Conservation (phyloP, 2,888 invertebrate genomes). For the Dione vanillae region DNA sequence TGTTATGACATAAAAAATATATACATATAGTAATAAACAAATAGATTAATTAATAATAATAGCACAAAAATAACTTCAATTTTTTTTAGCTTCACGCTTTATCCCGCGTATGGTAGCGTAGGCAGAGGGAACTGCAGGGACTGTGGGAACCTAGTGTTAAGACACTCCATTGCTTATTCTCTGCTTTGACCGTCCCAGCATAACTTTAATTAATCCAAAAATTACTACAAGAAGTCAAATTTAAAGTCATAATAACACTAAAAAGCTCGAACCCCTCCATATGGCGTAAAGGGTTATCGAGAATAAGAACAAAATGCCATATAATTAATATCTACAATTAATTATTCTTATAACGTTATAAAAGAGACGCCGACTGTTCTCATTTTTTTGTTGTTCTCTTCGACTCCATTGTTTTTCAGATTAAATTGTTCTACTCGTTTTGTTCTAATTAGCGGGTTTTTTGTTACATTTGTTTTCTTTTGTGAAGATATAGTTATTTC, state of each 20-base stretch:
- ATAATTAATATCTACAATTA: slow-evolving; percentile 81
- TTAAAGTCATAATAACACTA: slow-evolving; percentile 35
- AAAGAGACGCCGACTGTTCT: slow-evolving; percentile 51
- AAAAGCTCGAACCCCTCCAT: slow-evolving; percentile 58
- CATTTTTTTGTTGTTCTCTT: slow-evolving; percentile 57
- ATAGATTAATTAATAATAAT: no score
- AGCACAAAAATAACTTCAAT: not conserved
- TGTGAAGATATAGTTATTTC: slow-evolving; percentile 7
- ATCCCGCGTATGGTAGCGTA: no score
- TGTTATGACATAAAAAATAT: not conserved
- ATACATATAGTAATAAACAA: no score
- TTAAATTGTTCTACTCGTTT: slow-evolving; percentile 53
- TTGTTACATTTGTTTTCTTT: slow-evolving; percentile 32
- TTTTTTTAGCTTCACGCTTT: no score
- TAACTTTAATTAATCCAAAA: not conserved
- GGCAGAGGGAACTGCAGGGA: no score
- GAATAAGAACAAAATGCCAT: slow-evolving; percentile 69
- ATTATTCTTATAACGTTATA: slow-evolving; percentile 66
- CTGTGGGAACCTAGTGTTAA: no score
- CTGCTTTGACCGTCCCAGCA: no score
- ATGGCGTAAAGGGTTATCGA: slow-evolving; percentile 58
- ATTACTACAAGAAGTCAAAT: not conserved
- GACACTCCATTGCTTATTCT: no score
- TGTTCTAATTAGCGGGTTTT: slow-evolving; percentile 49
- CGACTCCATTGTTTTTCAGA: slow-evolving; percentile 47